Evolutionary conservation across 2,888 invertebrate species (phyloP), one percentile per base, ranked within the genome.

Genomic region (Lingula anatina): DNA sequence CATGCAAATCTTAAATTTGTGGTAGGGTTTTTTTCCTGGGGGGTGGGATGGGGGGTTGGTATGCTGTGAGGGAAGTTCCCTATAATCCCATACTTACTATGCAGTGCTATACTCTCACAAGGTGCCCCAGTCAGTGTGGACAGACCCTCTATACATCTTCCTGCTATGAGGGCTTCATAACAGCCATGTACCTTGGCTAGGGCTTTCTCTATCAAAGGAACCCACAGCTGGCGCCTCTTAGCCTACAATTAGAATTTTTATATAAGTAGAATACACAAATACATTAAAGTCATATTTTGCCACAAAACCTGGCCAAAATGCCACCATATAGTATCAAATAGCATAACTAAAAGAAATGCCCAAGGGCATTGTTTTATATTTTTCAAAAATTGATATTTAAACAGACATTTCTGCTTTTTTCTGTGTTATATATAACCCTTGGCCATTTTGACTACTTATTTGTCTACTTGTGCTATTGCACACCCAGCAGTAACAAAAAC

Each of bases 111-210:
- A 56, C 90, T 92, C 80, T 96, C 95, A 77, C 97, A 97, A 0
- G 97, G 96, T 1, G 94, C 93, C 0, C 97, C 85, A 5, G 96
- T 97, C 49, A 97, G 78, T 0, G 94, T 93, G 25, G 94, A 90
- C 26, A 97, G 80, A 18, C 96, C 94, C 83, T 99, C 97, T 51
- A 96, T 92, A 43, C 94, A 93, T 56, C 96, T 83, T 0, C 97
- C 97, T 0, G 95, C 94, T 0, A 93, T 92, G 50, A 99, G 79
- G 0, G 95, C 92, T 76, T 95, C 95, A 70, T 97, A 99, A 73
- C 93, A 93, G 25, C 99, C 97, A 74, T 96, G 92, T 48, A 95
- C 84, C 79, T 99, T 99, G 0, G 97, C 99, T 26, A 97, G 90
- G 0, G 97, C 97, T 77, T 99, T 99, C 77, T 99, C 99, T 61